A percentile compares a stretch with the other conserved stretches of the same genome.
Evolutionary conservation across 2,797 vertebrate species (phyloP).

Genomic region (Dendrocincla fuliginosa): DNA sequence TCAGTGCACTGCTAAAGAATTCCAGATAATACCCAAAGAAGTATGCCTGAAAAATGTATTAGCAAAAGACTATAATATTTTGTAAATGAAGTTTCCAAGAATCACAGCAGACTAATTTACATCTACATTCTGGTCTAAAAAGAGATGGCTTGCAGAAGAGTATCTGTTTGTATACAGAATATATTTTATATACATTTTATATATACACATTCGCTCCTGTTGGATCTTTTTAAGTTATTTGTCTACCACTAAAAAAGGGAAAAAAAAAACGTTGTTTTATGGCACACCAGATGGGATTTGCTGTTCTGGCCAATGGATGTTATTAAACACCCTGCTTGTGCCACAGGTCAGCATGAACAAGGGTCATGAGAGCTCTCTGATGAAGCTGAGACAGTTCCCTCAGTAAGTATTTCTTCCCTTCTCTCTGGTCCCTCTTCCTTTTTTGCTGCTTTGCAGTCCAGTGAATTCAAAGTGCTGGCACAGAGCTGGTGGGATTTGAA

Average conservation of each 20-base stretch:
- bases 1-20: background rate
- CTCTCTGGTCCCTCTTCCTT: background rate
- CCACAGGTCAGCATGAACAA: background rate
- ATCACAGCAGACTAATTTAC: background rate
- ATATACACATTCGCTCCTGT: background rate
- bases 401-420: background rate
- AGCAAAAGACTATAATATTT: background rate
- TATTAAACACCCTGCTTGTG: background rate
- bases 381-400: background rate
- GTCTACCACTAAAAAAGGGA: background rate
- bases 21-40: background rate
- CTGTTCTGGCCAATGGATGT: rapidly evolving
- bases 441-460: background rate
- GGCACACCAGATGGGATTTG: background rate
- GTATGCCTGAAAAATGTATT: background rate
- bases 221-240: background rate
- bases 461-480: background rate
- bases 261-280: background rate
- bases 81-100: background rate
- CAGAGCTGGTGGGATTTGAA: background rate
- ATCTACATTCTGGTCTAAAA: background rate
- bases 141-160: background rate
- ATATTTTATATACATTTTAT: background rate
- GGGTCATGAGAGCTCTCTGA: background rate
- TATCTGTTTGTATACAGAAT: background rate